phyloP scores from a whole-genome alignment of 2,797 vertebrate species.

The Platalea minor region DNA sequence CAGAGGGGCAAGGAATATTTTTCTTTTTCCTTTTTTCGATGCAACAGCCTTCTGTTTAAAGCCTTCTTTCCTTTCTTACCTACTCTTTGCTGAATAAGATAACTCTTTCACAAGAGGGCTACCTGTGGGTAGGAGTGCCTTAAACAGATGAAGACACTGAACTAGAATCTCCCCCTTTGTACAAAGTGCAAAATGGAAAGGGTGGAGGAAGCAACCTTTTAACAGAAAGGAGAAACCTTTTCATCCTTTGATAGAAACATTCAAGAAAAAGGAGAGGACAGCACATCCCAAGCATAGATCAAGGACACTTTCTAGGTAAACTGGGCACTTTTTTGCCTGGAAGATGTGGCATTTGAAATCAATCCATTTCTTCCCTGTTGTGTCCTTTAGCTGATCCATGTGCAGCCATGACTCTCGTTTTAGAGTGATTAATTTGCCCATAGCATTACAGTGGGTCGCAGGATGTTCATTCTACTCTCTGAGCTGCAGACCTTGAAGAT shows the following conservation, averaged over 20 bases:
- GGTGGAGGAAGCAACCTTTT: neutral
- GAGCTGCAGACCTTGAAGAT: neutral
- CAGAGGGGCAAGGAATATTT: neutral
- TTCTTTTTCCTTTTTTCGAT: neutral
- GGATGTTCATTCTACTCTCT: neutral
- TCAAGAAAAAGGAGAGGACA: neutral
- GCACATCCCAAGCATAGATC: neutral
- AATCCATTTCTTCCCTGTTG: neutral
- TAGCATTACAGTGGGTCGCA: neutral
- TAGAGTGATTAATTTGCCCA: neutral
- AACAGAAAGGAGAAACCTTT: neutral
- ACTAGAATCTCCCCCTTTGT: neutral
- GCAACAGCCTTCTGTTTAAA: neutral
- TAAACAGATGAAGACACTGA: neutral
- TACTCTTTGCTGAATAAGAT: neutral
- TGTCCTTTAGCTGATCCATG: neutral
- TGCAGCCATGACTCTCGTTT: neutral
- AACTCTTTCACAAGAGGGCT: neutral
- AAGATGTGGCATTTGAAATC: neutral
- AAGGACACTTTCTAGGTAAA: neutral
- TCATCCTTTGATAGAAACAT: neutral
- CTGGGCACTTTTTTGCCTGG: neutral
- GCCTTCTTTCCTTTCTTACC: neutral
- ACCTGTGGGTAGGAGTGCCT: neutral
- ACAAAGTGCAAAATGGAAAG: neutral